phyloP scores from a whole-genome alignment of 2,797 vertebrate genomes.

The Gastrophryne carolinensis region DNA sequence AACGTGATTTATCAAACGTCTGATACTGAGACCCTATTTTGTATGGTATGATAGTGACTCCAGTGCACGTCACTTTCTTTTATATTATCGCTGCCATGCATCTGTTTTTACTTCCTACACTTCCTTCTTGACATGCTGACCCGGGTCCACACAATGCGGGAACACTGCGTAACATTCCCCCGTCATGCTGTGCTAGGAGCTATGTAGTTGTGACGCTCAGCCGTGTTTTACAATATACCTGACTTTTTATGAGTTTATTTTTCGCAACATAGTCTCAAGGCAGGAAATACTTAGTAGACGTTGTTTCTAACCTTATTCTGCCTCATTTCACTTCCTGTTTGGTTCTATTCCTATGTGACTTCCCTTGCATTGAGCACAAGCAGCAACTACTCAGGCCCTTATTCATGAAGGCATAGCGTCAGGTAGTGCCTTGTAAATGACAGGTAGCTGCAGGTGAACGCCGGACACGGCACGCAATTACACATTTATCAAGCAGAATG shows the following conservation, averaged over 20 bases:
- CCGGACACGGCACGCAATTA: too few relatives aligned
- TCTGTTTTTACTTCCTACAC: background rate
- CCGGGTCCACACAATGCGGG: conserved; percentile 1
- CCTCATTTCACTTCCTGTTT: background rate
- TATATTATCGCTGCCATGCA: background rate
- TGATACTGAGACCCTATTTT: background rate
- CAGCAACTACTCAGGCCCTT: too few relatives aligned
- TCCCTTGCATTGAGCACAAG: background rate
- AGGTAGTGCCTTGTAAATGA: too few relatives aligned
- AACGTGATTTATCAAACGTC: background rate
- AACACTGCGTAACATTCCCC: background rate
- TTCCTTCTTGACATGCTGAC: conserved; percentile 24
- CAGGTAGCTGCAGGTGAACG: too few relatives aligned
- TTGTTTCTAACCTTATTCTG: background rate
- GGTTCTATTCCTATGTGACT: background rate
- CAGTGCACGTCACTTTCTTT: background rate
- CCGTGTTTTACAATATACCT: background rate
- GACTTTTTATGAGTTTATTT: background rate
- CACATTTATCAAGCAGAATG: too few relatives aligned
- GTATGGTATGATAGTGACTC: background rate
- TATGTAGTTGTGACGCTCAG: background rate
- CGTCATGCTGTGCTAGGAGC: conserved; percentile 1
- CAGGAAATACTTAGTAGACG: background rate
- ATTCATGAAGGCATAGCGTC: too few relatives aligned
- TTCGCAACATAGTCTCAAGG: background rate